Evolutionary conservation across 2,113 vertebrate species (phyloP), one percentile per base, ranked within the genome.

Genomic region (Syrmaticus mikado): DNA sequence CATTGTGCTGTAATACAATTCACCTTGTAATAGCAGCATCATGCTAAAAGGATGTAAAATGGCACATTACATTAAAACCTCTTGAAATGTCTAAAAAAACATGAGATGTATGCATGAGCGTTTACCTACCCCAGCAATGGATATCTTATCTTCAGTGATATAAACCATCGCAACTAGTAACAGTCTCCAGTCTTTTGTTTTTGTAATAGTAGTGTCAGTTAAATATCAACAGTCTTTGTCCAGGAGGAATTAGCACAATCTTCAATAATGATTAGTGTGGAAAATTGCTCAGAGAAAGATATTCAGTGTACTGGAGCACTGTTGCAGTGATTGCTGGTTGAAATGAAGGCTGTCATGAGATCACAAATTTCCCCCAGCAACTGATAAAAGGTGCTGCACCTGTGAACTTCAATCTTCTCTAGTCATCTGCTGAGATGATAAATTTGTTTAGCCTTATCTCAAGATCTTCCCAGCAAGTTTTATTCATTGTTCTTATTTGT

Each of bases 401-500:
- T 19, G 14, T 57, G 66, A 80, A 7, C 40, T 2, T 45, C 18
- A 34, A 46, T 43, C n/a, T 65, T 36, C 71, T 82, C 16, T 43
- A 10, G 32, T 4, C n/a, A 68, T 58, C 19, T 20, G 58, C 20
- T 53, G 82, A 58, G 40, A 19, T 16, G 8, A 58, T 11, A 50
- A 88, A 16, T 6, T 22, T 61, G 28, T 66, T 57, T 48, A 71
- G 40, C 8, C 2, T 30, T 25, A 30, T 53, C 27, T 57, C 53
- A 30, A 20, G 48, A 8, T 27, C 57, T 57, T 3, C 10, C 13
- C 52, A 20, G 14, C 3, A 45, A 34, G 4, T 22, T 76, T 77
- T 53, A 73, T 64, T 18, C 17, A 34, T 3, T 87, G 28, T 45
- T 80, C 7, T 4, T 11, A 2, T 0, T 4, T 0, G 1, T 2